A percentile compares a stretch with the other conserved stretches of the same genome.
phyloP scores from a whole-genome alignment of 2,797 vertebrate species.

The Lepilemur ruficaudatus region DNA sequence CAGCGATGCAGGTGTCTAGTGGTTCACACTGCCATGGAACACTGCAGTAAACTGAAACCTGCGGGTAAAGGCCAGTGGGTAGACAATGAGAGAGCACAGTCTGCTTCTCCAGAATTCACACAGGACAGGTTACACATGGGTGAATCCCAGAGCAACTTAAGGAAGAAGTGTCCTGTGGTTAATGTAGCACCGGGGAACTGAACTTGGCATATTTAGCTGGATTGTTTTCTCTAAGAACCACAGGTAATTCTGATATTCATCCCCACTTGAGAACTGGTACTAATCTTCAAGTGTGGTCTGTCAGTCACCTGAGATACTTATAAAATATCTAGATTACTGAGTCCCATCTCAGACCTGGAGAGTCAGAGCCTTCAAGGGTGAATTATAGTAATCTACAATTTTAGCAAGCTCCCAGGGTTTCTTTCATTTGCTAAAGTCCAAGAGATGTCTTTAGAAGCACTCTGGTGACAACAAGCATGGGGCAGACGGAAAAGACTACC shows the following conservation, averaged over 20 bases:
- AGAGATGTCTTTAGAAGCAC: neutral
- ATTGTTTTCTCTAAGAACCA: neutral
- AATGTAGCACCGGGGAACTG: neutral
- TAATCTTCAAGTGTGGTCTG: neutral
- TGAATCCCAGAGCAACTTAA: neutral
- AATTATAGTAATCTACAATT: conserved; percentile 10
- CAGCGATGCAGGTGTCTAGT: neutral
- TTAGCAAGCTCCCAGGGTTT: neutral
- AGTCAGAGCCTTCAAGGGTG: neutral
- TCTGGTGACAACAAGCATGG: neutral
- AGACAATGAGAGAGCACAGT: neutral
- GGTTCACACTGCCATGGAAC: neutral
- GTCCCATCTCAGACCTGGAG: neutral
- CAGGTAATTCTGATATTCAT: neutral
- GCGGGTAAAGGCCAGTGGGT: neutral
- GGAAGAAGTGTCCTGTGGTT: neutral
- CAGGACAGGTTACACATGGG: neutral
- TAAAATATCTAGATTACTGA: neutral
- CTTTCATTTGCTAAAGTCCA: neutral
- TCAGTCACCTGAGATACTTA: neutral
- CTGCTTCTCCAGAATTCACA: neutral
- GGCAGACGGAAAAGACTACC: neutral
- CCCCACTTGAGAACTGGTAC: neutral
- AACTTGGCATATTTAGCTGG: neutral
- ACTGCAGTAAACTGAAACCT: neutral